A percentile compares a stretch with the other conserved stretches of the same genome.
These are phyloP conservation scores for Hydrolagus colliei DNA, from an alignment of 2,797 vertebrate genomes.

Conservation along the genomic window DNA sequence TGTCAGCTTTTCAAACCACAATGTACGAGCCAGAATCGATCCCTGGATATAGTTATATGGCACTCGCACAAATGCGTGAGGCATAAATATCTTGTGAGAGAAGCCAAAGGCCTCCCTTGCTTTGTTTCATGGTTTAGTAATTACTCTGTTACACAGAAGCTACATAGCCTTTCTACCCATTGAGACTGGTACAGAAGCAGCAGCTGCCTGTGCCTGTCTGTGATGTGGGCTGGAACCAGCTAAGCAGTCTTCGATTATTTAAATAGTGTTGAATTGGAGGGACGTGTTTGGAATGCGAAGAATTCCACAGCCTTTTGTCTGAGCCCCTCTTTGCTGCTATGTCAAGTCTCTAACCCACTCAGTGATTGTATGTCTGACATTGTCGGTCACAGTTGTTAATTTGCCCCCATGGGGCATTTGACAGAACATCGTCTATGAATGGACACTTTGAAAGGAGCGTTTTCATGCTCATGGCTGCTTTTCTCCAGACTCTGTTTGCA, in stretches of 20 bases:
- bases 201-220: neutral
- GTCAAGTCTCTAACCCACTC: conserved; percentile 16
- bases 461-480: conserved; percentile 13
- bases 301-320: conserved; percentile 8
- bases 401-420: conserved; percentile 3
- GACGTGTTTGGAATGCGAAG: conserved; percentile 12
- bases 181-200: neutral
- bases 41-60: conserved; percentile 11
- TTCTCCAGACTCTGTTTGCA: conserved; percentile 2
- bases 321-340: conserved; percentile 15
- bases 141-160: neutral
- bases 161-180: neutral
- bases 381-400: conserved; percentile 25
- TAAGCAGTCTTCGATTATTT: neutral
- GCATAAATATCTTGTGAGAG: neutral
- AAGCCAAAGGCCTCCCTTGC: neutral
- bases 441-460: conserved; percentile 17
- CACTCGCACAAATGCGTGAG: neutral
- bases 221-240: conserved; percentile 9
- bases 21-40: neutral
- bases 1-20: conserved; percentile 18
- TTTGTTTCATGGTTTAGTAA: conserved; percentile 16
- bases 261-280: conserved; percentile 5
- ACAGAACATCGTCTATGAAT: conserved; percentile 15
- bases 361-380: conserved; percentile 2